These are phyloP conservation scores for Actinopyga echinites DNA, from an alignment of 53 echinoderm and acorn worm species.

Conservation along the genomic window DNA sequence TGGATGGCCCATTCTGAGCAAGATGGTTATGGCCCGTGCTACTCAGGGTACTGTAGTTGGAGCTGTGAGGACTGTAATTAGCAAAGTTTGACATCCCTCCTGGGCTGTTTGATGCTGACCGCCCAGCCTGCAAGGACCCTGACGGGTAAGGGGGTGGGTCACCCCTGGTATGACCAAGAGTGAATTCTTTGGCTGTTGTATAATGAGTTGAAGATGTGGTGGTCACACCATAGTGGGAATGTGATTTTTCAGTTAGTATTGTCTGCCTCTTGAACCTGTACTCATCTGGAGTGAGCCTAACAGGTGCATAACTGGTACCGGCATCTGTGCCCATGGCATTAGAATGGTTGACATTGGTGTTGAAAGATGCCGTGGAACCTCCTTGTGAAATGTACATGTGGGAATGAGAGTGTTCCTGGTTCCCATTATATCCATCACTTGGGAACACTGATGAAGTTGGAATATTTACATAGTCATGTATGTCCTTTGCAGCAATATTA, in stretches of 20 bases:
- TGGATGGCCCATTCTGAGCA: background rate
- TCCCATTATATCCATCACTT: constrained; percentile 37
- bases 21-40: background rate
- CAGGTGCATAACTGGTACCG: background rate
- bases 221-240: constrained; percentile 61
- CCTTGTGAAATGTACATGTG: constrained; percentile 51
- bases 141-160: constrained; percentile 39
- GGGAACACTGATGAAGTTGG: background rate
- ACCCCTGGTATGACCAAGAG: constrained; percentile 21
- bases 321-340: constrained; percentile 24
- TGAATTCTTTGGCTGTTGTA: constrained; percentile 48
- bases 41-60: background rate
- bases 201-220: constrained; percentile 66
- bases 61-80: background rate
- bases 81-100: background rate
- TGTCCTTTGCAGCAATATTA: background rate
- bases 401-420: constrained; percentile 49
- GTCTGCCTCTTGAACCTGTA: constrained; percentile 56
- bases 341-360: constrained; percentile 20
- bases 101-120: background rate
- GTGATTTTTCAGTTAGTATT: constrained; percentile 61
- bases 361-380: background rate
- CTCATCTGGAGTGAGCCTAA: constrained; percentile 55
- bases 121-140: background rate
- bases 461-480: constrained; percentile 42